phyloP scores from a whole-genome alignment of 2,797 vertebrate species.

The Ataeniobius toweri region DNA sequence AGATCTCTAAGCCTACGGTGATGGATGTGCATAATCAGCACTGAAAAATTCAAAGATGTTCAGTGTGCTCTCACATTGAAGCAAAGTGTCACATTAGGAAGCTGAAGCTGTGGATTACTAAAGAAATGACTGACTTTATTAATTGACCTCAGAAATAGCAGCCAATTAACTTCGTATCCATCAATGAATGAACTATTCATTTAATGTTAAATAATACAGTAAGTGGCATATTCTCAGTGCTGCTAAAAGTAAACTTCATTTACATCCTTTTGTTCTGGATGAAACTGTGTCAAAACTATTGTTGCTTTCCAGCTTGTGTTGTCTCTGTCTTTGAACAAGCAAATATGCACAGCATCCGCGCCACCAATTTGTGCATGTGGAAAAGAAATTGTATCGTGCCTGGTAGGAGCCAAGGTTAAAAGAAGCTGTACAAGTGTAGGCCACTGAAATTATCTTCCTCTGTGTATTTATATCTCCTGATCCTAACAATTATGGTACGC shows the following conservation, averaged over 20 bases:
- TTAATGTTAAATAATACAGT: conserved; percentile 9
- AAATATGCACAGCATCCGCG: neutral
- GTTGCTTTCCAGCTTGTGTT: conserved; percentile 18
- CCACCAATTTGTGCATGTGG: neutral
- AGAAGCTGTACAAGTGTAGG: neutral
- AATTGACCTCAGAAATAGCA: conserved; percentile 15
- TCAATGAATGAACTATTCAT: neutral
- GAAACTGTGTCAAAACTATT: conserved; percentile 12
- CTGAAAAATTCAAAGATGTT: neutral
- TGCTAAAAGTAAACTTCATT: conserved; percentile 26
- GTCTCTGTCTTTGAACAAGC: conserved; percentile 7
- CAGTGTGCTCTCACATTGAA: neutral
- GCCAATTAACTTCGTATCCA: conserved; percentile 9
- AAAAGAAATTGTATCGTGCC: neutral
- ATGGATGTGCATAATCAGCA: neutral
- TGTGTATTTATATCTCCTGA: neutral
- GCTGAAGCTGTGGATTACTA: neutral
- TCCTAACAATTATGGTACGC: neutral
- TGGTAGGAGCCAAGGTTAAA: neutral
- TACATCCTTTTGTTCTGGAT: conserved; percentile 25
- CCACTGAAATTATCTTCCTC: neutral
- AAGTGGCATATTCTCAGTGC: neutral
- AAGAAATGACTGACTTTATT: conserved; percentile 7
- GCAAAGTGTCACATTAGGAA: neutral
- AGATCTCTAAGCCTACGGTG: neutral